Evolutionary conservation across 2,888 invertebrate genomes (phyloP).

Genomic region (Biston stratarius): DNA sequence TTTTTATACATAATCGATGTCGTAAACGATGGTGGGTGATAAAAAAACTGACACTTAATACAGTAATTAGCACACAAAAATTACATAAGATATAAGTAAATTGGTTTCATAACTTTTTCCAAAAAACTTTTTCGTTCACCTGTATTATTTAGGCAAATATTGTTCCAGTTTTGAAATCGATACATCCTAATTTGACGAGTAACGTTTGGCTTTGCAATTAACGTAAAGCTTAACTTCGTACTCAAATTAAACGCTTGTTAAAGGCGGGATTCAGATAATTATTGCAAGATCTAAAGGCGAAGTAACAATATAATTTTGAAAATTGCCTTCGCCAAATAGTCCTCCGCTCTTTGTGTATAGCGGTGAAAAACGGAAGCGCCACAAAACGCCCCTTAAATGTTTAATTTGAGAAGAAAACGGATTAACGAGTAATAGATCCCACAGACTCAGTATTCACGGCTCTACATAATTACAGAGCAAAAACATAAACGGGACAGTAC

Average conservation of each 20-base stretch:
- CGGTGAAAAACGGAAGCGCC: conserved; percentile 73
- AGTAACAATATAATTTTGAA: conserved; percentile 80
- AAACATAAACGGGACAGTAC: conserved; percentile 44
- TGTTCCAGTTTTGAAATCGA: conserved; percentile 40
- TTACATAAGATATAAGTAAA: too few relatives aligned
- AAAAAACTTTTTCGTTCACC: too few relatives aligned
- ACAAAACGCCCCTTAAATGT: conserved; percentile 80
- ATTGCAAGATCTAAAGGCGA: conserved; percentile 77
- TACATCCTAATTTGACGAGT: conserved; percentile 57
- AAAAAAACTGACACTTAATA: too few relatives aligned
- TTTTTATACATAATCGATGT: too few relatives aligned
- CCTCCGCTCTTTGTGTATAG: conserved; percentile 70
- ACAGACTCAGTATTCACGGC: conserved; percentile 39
- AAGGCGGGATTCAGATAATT: conserved; percentile 79
- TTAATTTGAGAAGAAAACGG: conserved; percentile 78
- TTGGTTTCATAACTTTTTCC: too few relatives aligned
- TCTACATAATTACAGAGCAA: conserved; percentile 49
- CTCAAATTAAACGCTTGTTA: conserved; percentile 79
- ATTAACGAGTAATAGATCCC: conserved; percentile 67
- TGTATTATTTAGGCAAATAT: conserved; percentile 30
- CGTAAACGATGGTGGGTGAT: too few relatives aligned
- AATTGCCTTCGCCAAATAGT: conserved; percentile 78
- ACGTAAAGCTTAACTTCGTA: conserved; percentile 71
- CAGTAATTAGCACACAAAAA: too few relatives aligned
- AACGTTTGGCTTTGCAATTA: conserved; percentile 63